A percentile compares a stretch with the other conserved stretches of the same genome.
These are phyloP conservation scores for Samia ricini DNA, from an alignment of 1,140 invertebrate species.

Conservation along the genomic window DNA sequence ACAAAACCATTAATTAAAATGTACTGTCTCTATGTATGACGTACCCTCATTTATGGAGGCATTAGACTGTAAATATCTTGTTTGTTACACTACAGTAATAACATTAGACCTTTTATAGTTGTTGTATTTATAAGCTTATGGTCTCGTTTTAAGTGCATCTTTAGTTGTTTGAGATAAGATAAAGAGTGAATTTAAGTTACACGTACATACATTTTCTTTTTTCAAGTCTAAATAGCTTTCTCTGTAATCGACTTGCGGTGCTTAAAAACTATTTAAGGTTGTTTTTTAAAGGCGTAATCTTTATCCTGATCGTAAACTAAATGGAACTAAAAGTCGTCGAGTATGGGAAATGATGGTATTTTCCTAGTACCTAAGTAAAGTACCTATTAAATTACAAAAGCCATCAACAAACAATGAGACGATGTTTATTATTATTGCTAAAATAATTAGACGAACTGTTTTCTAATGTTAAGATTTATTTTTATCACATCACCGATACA, in stretches of 20 bases:
- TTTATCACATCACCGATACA: too few species aligned
- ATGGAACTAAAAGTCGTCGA: conserved; percentile 16
- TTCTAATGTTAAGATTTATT: background rate
- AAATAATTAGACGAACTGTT: background rate
- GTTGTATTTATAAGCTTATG: conserved; percentile 56
- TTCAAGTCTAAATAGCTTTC: conserved; percentile 45
- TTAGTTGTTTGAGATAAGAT: conserved; percentile 66
- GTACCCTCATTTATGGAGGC: conserved; percentile 28
- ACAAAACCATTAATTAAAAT: conserved; percentile 35
- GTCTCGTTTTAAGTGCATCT: conserved; percentile 50
- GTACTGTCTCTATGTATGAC: conserved; percentile 23
- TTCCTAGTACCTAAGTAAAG: background rate
- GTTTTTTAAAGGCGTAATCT: conserved; percentile 23
- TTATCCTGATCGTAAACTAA: conserved; percentile 49
- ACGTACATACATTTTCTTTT: conserved; percentile 31
- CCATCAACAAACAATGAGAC: background rate
- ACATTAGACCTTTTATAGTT: conserved; percentile 51
- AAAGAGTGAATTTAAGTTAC: conserved; percentile 42
- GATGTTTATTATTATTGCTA: background rate
- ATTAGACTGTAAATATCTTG: conserved; percentile 32
- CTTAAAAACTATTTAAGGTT: conserved; percentile 51
- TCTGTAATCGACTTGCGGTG: conserved; percentile 53
- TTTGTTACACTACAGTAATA: conserved; percentile 52
- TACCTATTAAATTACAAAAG: background rate
- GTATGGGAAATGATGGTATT: background rate